Evolutionary conservation across 2,888 invertebrate species (phyloP).

Genomic region (Dorcus parallelipipedus): DNA sequence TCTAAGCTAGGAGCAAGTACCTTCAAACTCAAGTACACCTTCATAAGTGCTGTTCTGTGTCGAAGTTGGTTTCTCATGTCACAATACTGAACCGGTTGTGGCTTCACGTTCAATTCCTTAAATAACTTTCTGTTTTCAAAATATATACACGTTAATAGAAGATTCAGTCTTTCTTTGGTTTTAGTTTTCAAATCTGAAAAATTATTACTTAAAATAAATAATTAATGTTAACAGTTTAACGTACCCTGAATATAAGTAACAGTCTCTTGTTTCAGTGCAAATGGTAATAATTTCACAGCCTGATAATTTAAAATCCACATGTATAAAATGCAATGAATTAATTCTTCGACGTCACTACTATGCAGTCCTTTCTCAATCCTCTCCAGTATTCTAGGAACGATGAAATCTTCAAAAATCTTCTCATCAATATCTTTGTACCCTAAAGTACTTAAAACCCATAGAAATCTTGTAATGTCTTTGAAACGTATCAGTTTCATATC

Average conservation of each 20-base stretch:
- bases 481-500: constrained; percentile 31
- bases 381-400: constrained; percentile 37
- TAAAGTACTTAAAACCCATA: constrained; percentile 46
- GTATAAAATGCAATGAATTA: constrained; percentile 43
- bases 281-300: constrained; percentile 36
- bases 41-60: constrained; percentile 37
- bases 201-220: not conserved
- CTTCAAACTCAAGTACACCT: constrained; percentile 34
- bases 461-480: constrained; percentile 49
- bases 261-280: constrained; percentile 28
- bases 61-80: constrained; percentile 33
- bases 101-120: constrained; percentile 33
- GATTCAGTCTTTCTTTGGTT: constrained; percentile 35
- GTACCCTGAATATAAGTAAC: constrained; percentile 20
- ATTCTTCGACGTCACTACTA: constrained; percentile 31
- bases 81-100: constrained; percentile 21
- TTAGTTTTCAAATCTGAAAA: constrained; percentile 28
- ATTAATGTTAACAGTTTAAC: not conserved
- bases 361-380: constrained; percentile 34
- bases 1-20: constrained; percentile 25
- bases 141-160: constrained; percentile 44
- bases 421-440: constrained; percentile 33
- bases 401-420: constrained; percentile 33
- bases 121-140: constrained; percentile 43
- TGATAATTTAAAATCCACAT: constrained; percentile 47